Evolutionary conservation across 2,113 vertebrate genomes (phyloP), one percentile per base, ranked within the genome.

Genomic region (Charadrius vociferus): DNA sequence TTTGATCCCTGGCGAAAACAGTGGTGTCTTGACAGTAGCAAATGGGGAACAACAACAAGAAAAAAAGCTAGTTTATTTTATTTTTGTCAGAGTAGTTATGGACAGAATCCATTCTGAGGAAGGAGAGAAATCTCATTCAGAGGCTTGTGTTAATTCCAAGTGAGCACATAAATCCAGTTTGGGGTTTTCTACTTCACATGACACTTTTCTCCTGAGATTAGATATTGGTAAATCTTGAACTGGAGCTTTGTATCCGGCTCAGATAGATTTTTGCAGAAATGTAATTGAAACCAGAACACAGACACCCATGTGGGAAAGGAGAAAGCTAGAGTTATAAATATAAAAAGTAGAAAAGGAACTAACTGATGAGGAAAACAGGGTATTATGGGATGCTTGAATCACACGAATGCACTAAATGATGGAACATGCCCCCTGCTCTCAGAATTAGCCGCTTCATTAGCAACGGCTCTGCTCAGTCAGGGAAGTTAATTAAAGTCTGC

Each of bases 401-500:
- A 83, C 81, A 91, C 17, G 41, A 89, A 81, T 67, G 52, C 74
- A 29, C 61, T 70, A 94, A 93, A 71, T 92, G 95, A 93, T 94
- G 77, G 52, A 95, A 87, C 80, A 88, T 89, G 85, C 77, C 89
- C 96, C 70, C 94, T 94, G 94, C 94, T 94, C 96, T 97, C 88
- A 82, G 79, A 96, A 96, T 95, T 95, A 94, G 82, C 39, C 3
- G 88, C 96, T 96, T 97, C 95, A 96, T 98, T 98, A 97, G 88
- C 86, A 79, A 90, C 21, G 12, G 56, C 93, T 92, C 88, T 95
- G 94, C 75, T 95, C 94, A 96, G 95, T 79, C 96, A 88, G 90
- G 85, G 81, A 97, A 97, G 94, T 97, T 98, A 97, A 97, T 96
- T 97, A 93, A 97, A 97, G 95, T 95, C 91, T 88, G 91, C 87